Base-by-base conservation (phyloP, 2,888 invertebrate genomes). In the Chrysodeixis includens region DNA sequence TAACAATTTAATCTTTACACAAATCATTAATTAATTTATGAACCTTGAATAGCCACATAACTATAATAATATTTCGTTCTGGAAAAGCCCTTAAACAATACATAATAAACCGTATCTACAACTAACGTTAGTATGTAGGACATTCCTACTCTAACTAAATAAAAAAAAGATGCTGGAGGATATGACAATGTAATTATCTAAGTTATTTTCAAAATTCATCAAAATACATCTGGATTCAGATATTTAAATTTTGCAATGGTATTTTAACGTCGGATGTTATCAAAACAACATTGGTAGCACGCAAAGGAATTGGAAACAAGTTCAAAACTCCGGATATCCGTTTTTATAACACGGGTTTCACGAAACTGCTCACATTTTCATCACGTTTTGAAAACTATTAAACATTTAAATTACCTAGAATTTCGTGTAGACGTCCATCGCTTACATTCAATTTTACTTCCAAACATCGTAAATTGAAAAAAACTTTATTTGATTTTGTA, bases 391-490 rank as follows among this genome's bases (percentile, higher is more conserved):
- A 10, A 18, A 71, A 51, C 26, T 56, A 51, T 44, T 53, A 35
- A 12, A 49, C 44, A n/a, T 62, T 40, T n/a, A 54, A 51, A 35
- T 66, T 83, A 89, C 90, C 88, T 74, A 68, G 75, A 81, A 76
- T 85, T 88, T 70, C 91, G 81, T 9, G 86, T 84, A 0, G 90
- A 90, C 0, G 94, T 93, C 96, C 96, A 96, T 72, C 94, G 93
- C 85, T 96, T 93, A 56, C 96, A 96, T 72, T 96, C 96, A 66
- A 93, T 86, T 85, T 96, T 96, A 79, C 95, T 96, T 70, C 96
- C 96, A 84, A 96, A 96, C 96, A 96, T 96, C 44, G n/a, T 52
- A 62, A 30, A 30, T 56, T 10, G n/a, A 7, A 5, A 52, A 52
- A 68, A 56, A 63, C 22, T 14, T 40, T 16, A 53, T 40, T 40